These are phyloP conservation scores for Melanotus villosus DNA, from an alignment of 2,888 invertebrate genomes.

Conservation along the genomic window DNA sequence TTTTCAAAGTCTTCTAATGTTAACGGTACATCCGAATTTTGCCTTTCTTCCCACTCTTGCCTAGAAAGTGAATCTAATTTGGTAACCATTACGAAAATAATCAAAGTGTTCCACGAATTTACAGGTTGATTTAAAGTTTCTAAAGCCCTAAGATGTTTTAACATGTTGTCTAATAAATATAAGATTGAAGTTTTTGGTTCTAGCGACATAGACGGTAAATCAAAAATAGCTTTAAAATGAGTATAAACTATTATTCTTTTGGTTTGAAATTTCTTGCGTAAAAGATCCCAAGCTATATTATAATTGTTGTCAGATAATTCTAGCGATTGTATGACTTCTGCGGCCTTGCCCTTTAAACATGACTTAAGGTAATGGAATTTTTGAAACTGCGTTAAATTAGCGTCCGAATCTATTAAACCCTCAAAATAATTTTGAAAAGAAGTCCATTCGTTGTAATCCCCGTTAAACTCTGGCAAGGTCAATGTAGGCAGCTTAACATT, in stretches of 20 bases:
- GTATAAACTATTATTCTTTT: slow-evolving; percentile 48
- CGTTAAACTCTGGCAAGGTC: no score
- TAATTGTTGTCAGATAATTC: slow-evolving; percentile 46
- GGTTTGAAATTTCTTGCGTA: slow-evolving; percentile 49
- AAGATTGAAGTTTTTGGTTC: background rate
- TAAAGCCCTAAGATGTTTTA: slow-evolving; percentile 12
- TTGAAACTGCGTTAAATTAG: background rate
- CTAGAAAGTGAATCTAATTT: slow-evolving; percentile 5
- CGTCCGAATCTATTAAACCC: no score
- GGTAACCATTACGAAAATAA: background rate
- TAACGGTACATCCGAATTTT: background rate
- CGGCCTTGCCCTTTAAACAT: slow-evolving; percentile 28
- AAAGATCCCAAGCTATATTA: slow-evolving; percentile 48
- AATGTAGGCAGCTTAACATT: no score
- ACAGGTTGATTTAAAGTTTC: slow-evolving; percentile 2
- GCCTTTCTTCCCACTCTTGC: slow-evolving; percentile 7
- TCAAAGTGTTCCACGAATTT: slow-evolving; percentile 7
- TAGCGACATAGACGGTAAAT: slow-evolving; percentile 19
- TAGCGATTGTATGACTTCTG: slow-evolving; percentile 45
- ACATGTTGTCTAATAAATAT: background rate
- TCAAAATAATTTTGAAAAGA: no score
- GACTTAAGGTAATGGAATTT: slow-evolving; percentile 15
- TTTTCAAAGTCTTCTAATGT: background rate
- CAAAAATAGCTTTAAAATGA: slow-evolving; percentile 50
- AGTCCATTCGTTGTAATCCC: no score